A percentile compares a stretch with the other conserved stretches of the same genome.
Evolutionary conservation across 1,140 invertebrate genomes (phyloP).

Genomic region (Macrocentrus cingulum): DNA sequence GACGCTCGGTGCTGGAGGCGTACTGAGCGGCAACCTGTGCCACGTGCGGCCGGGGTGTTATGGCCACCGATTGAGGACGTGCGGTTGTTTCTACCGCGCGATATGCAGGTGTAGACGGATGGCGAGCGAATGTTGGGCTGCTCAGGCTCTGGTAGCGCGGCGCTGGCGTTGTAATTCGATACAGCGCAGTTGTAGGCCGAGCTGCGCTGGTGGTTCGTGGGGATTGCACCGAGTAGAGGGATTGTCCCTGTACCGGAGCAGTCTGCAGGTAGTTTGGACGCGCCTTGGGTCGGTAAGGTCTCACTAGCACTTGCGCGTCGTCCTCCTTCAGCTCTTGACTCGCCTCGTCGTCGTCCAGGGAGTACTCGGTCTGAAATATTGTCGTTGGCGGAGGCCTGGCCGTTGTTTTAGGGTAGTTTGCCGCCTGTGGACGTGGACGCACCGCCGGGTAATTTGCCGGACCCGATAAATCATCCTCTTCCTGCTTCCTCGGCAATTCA

Average conservation of each 20-base stretch:
- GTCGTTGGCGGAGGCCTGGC: slow-evolving; percentile 62
- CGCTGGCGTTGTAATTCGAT: slow-evolving; percentile 52
- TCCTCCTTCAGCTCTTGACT: slow-evolving; percentile 64
- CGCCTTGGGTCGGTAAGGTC: slow-evolving; percentile 39
- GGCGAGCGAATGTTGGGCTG: slow-evolving; percentile 40
- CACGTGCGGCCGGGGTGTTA: slow-evolving; percentile 65
- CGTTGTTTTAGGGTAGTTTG: slow-evolving; percentile 51
- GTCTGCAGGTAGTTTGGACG: slow-evolving; percentile 41
- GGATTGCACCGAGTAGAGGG: slow-evolving; percentile 39
- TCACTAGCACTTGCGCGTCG: slow-evolving; percentile 54
- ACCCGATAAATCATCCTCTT: slow-evolving; percentile 62
- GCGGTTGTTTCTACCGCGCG: slow-evolving; percentile 49
- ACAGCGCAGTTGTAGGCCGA: slow-evolving; percentile 41
- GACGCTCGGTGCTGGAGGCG: slow-evolving; percentile 62
- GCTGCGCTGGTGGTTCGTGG: slow-evolving; percentile 40
- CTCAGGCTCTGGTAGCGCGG: slow-evolving; percentile 46
- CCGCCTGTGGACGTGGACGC: slow-evolving; percentile 52
- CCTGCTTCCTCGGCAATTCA: slow-evolving; percentile 55
- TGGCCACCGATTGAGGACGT: slow-evolving; percentile 57
- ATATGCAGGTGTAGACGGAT: slow-evolving; percentile 43
- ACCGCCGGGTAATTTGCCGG: slow-evolving; percentile 68
- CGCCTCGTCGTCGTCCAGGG: slow-evolving; percentile 60
- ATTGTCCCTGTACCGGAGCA: slow-evolving; percentile 36
- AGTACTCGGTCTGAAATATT: slow-evolving; percentile 68
- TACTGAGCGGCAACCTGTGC: slow-evolving; percentile 66